A percentile compares a stretch with the other conserved stretches of the same genome.
Conservation (phyloP, 2,888 invertebrate species). For the Eupithecia vulgata region DNA sequence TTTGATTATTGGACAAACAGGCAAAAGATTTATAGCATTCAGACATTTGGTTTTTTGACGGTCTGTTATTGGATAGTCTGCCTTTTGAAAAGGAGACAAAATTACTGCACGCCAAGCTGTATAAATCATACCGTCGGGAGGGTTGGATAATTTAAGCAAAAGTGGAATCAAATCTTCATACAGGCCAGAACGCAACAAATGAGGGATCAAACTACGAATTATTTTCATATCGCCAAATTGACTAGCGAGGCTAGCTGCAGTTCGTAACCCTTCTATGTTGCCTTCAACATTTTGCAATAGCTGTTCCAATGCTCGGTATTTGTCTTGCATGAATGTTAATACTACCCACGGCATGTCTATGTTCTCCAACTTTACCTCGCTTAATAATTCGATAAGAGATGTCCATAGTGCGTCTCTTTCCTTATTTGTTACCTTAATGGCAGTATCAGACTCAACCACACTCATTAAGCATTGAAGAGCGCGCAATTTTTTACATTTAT, state of each 20-base stretch:
- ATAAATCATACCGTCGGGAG: constrained; percentile 66
- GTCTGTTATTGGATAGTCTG: constrained; percentile 79
- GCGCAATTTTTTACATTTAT: constrained; percentile 76
- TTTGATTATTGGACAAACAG: constrained; percentile 73
- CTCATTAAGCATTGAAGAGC: constrained; percentile 80
- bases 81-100: constrained; percentile 74
- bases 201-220: constrained; percentile 63
- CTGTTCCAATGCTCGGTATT: constrained; percentile 70
- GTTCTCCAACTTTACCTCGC: constrained; percentile 70
- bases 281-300: constrained; percentile 65
- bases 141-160: constrained; percentile 63
- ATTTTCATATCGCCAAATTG: constrained; percentile 66
- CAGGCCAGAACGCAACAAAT: constrained; percentile 63
- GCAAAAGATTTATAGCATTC: constrained; percentile 74
- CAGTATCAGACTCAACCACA: constrained; percentile 74
- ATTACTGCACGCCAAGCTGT: constrained; percentile 76
- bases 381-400: constrained; percentile 72
- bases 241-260: constrained; percentile 65
- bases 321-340: constrained; percentile 74
- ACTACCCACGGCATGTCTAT: constrained; percentile 80
- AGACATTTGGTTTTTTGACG: constrained; percentile 74
- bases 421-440: constrained; percentile 74
- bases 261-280: constrained; percentile 67
- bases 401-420: constrained; percentile 73
- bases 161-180: constrained; percentile 74